Base-by-base conservation (phyloP, 1,140 invertebrate species). In the Lysiphlebus fabarum region DNA sequence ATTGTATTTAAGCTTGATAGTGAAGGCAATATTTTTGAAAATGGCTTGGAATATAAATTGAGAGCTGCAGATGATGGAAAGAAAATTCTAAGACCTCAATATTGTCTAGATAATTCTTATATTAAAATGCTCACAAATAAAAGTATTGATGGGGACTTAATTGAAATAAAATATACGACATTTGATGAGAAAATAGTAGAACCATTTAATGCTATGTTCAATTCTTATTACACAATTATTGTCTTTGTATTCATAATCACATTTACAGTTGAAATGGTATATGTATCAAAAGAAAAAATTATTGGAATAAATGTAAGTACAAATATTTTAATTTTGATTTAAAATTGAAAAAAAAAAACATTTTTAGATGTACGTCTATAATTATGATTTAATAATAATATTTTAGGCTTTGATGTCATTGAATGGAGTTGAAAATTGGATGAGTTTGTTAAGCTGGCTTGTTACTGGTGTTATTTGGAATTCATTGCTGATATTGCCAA, bases 391-490 rank as follows among this genome's bases (percentile, higher is more conserved):
- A n/a, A n/a, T n/a, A n/a, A n/a, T n/a, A n/a, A n/a, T n/a, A n/a
- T n/a, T 53, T 69, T 36, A 78, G 75, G 74, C 65, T 3, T 17
- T 79, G 45, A 78, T 79, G 76, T 61, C 70, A 37, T 74, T 78
- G 66, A 79, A 78, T 59, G 76, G 77, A 36, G 74, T 77, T 1
- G 70, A 67, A 59, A 67, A 64, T 9, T 61, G 61, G 54, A 67
- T 73, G 40, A 77, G 75, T 68, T 68, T 79, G 42, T 61, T 76
- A 10, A 75, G 74, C 53, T 79, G 77, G 77, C 49, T 77, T 9
- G n/a, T 70, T 4, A 77, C 68, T 59, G 73, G 76, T 7, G 14
- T 70, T 11, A 7, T 74, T 36, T 74, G 72, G 26, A 78, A 74
- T 45, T 60, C 60, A 34, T 49, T 72, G 6, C 74, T 75, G 61